Evolutionary conservation across 1,140 invertebrate genomes (phyloP).

Genomic region (Diabrotica virgifera): DNA sequence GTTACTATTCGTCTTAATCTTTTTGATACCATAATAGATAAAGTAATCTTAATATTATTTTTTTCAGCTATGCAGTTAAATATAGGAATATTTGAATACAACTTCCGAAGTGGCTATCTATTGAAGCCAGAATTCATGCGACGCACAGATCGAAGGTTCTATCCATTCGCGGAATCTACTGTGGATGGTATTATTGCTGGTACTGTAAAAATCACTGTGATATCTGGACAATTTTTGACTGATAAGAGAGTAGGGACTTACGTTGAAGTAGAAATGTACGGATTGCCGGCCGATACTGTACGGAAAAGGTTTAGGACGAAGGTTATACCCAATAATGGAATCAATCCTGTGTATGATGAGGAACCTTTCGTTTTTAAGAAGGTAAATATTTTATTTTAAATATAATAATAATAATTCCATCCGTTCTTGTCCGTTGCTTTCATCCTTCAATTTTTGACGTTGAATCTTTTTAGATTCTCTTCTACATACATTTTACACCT

Average conservation of each 20-base stretch:
- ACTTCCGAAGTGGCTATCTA: slow-evolving; percentile 91
- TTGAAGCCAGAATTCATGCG: slow-evolving; percentile 99
- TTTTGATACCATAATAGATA: no score
- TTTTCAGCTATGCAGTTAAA: slow-evolving; percentile 94
- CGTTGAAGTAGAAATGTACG: slow-evolving; percentile 99
- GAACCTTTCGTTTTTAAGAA: slow-evolving; percentile 98
- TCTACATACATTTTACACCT: no score
- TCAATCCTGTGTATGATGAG: slow-evolving; percentile 94
- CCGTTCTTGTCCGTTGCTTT: no score
- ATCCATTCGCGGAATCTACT: slow-evolving; percentile 98
- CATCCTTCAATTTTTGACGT: no score
- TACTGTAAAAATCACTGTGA: slow-evolving; percentile 86
- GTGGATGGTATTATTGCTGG: slow-evolving; percentile 99
- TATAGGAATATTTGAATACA: slow-evolving; percentile 98
- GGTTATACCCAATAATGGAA: slow-evolving; percentile 91
- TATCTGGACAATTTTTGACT: slow-evolving; percentile 90
- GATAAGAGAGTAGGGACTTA: slow-evolving; percentile 96
- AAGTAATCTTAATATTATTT: background rate
- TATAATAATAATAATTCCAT: no score
- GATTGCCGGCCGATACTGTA: slow-evolving; percentile 96
- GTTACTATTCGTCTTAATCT: no score
- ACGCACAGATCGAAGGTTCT: slow-evolving; percentile 87
- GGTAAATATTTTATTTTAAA: slow-evolving; percentile 51
- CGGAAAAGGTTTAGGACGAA: slow-evolving; percentile 94
- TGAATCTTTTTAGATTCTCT: no score